A percentile compares a stretch with the other conserved stretches of the same genome.
Evolutionary conservation across 2,888 invertebrate species (phyloP).

Genomic region (Dorcus parallelipipedus): DNA sequence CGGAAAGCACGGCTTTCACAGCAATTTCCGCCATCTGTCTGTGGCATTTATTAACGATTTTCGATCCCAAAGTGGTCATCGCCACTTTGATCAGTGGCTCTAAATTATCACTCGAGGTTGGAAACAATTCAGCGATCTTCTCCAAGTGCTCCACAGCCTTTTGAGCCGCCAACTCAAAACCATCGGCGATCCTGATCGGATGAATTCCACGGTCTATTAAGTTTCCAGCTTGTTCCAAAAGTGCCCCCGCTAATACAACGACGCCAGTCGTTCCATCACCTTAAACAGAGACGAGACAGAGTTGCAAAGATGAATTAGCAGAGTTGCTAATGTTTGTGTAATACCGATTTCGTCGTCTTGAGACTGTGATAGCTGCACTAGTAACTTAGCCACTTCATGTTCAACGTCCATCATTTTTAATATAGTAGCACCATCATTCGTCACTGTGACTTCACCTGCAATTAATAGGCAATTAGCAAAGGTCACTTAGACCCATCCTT

Average conservation of each 20-base stretch:
- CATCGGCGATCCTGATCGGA: constrained; percentile 97
- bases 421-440: constrained; percentile 99
- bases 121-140: constrained; percentile 83
- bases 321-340: not conserved
- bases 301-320: not conserved
- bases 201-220: constrained; percentile 96
- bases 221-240: constrained; percentile 91
- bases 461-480: not conserved
- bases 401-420: constrained; percentile 98
- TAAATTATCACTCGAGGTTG: constrained; percentile 75
- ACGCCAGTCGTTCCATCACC: constrained; percentile 99
- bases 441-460: constrained; percentile 81
- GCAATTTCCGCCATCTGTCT: constrained; percentile 98
- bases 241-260: constrained; percentile 80
- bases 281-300: constrained; percentile 11
- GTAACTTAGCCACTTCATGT: constrained; percentile 95
- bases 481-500: no score
- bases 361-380: constrained; percentile 97
- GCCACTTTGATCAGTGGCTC: constrained; percentile 92
- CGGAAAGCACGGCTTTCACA: constrained; percentile 92
- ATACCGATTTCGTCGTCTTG: constrained; percentile 93
- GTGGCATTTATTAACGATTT: constrained; percentile 97
- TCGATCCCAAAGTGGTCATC: constrained; percentile 97
- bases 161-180: constrained; percentile 94
- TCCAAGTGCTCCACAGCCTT: constrained; percentile 84